phyloP scores from a whole-genome alignment of 2,113 vertebrate genomes.

The Lepus europaeus region DNA sequence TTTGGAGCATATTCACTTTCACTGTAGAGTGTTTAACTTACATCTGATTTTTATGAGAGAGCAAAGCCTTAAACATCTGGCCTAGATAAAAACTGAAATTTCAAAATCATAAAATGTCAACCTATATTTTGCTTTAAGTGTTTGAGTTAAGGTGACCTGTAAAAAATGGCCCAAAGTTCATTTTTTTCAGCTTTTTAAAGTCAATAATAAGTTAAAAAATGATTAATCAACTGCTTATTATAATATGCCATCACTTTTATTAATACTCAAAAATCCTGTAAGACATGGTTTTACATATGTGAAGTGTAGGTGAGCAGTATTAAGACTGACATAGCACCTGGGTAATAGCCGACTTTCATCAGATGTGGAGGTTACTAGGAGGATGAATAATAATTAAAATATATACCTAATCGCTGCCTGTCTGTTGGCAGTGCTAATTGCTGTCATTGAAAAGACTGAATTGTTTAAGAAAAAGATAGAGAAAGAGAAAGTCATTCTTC shows the following conservation, averaged over 20 bases:
- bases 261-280: conserved; percentile 86
- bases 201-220: conserved; percentile 84
- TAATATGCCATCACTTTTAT: conserved; percentile 85
- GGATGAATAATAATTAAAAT: conserved; percentile 91
- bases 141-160: conserved; percentile 81
- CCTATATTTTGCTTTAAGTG: conserved; percentile 84
- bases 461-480: conserved; percentile 83
- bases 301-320: conserved; percentile 85
- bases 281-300: conserved; percentile 85
- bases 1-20: conserved; percentile 16
- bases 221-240: conserved; percentile 84
- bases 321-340: conserved; percentile 87
- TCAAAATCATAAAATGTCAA: conserved; percentile 82
- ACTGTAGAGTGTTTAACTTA: neutral
- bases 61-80: conserved; percentile 80
- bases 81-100: conserved; percentile 82
- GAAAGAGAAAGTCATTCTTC: conserved; percentile 89
- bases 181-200: conserved; percentile 85
- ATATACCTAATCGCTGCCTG: conserved; percentile 90
- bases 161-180: conserved; percentile 75
- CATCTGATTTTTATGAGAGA: conserved; percentile 78
- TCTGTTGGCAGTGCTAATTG: conserved; percentile 91
- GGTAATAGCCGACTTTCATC: conserved; percentile 87
- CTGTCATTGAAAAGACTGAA: conserved; percentile 91
- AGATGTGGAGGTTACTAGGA: conserved; percentile 86